A percentile compares a stretch with the other conserved stretches of the same genome.
Conservation (phyloP, 1,140 invertebrate species). For the Drosophila oshimai region DNA sequence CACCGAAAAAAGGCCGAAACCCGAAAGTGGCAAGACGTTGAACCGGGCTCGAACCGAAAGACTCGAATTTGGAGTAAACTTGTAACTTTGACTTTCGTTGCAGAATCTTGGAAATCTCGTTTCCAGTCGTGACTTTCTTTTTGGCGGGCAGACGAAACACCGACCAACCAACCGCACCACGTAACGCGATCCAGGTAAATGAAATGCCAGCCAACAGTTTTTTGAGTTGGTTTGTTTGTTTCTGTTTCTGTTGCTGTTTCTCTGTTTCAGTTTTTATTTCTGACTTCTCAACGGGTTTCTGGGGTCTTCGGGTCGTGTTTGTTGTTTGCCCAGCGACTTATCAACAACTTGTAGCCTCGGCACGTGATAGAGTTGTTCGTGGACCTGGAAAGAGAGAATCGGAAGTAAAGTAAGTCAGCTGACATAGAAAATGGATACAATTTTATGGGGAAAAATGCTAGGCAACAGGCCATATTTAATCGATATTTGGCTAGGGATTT, state of each 20-base stretch:
- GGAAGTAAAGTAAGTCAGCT: not conserved
- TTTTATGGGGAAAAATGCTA: not conserved
- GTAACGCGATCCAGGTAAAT: slow-evolving; percentile 60
- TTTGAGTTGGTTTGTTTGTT: slow-evolving; percentile 34
- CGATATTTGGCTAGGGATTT: slow-evolving; percentile 19
- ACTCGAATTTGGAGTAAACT: slow-evolving; percentile 58
- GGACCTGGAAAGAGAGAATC: slow-evolving; percentile 20
- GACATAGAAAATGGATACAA: not conserved
- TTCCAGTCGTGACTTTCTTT: slow-evolving; percentile 79
- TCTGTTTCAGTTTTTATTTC: slow-evolving; percentile 9
- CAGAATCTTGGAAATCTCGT: slow-evolving; percentile 80
- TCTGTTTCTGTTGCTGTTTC: slow-evolving; percentile 33
- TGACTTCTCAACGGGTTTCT: slow-evolving; percentile 16
- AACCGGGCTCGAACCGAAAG: slow-evolving; percentile 62
- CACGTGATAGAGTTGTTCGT: slow-evolving; percentile 32
- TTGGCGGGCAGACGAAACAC: slow-evolving; percentile 49
- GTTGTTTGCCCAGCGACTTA: slow-evolving; percentile 32
- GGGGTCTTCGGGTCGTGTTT: slow-evolving; percentile 22
- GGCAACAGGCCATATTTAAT: slow-evolving; percentile 34
- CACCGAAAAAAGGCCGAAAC: slow-evolving; percentile 7
- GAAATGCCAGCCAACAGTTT: slow-evolving; percentile 53
- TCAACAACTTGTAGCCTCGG: slow-evolving; percentile 47
- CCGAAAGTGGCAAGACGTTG: slow-evolving; percentile 50
- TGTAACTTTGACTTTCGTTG: slow-evolving; percentile 81
- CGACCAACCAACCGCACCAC: slow-evolving; percentile 34